Conservation (phyloP, 2,113 vertebrate genomes). For the Alligator sinensis region DNA sequence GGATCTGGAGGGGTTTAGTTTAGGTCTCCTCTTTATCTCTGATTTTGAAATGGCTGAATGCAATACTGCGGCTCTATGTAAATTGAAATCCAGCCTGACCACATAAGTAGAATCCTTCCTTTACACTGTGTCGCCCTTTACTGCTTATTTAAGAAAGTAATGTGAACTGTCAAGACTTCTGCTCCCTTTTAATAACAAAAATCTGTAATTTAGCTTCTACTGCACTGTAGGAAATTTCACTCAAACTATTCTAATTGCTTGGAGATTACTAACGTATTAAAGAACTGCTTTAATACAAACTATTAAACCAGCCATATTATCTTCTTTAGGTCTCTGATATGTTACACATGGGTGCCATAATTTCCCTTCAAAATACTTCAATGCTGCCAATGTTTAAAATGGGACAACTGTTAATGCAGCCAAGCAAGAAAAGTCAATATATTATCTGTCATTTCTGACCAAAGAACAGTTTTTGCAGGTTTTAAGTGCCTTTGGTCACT, state of each 20-base stretch:
- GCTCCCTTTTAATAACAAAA: neutral
- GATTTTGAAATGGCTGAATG: neutral
- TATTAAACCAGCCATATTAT: neutral
- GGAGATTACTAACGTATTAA: neutral
- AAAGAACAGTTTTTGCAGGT: neutral
- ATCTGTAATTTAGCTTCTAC: neutral
- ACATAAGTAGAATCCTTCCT: neutral
- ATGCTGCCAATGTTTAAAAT: neutral
- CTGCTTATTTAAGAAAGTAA: neutral
- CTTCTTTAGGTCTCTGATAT: neutral
- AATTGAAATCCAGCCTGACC: neutral
- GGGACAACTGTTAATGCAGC: neutral
- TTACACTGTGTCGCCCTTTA: neutral
- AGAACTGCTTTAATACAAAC: neutral
- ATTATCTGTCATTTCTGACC: neutral
- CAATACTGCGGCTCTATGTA: neutral
- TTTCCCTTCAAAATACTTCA: neutral
- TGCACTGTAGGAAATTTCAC: neutral
- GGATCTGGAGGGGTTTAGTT: neutral
- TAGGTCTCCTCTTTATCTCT: neutral
- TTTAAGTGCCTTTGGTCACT: neutral
- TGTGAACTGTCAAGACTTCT: neutral
- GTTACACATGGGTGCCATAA: neutral
- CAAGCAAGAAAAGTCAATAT: neutral
- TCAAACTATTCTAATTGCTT: neutral